phyloP scores from a whole-genome alignment of 2,888 invertebrate genomes.

The Cerceris ruficornis region DNA sequence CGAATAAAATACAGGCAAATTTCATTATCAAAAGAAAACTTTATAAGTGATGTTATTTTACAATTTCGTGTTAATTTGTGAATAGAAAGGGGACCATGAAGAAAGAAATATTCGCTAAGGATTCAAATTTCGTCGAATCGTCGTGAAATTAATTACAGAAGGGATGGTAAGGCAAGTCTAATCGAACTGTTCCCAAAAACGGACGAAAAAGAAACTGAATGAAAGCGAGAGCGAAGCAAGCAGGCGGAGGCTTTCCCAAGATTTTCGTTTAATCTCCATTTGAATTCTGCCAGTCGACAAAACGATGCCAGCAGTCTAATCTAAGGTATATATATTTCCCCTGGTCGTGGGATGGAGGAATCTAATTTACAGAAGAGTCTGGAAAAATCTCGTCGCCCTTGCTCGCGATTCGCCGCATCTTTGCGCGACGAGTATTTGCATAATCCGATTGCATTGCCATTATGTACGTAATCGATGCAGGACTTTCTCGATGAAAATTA shows the following conservation, averaged over 20 bases:
- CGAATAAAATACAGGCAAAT: no score
- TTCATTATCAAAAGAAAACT: no score
- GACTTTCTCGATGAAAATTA: neutral
- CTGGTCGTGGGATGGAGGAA: neutral
- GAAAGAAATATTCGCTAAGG: no score
- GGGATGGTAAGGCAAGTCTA: no score
- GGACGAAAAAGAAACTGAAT: neutral
- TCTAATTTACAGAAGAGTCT: constrained; percentile 26
- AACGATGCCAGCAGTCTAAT: constrained; percentile 14
- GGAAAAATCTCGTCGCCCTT: constrained; percentile 25
- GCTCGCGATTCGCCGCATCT: constrained; percentile 13
- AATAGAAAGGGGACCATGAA: no score
- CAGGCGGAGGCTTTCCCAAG: neutral
- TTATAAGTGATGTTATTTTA: no score
- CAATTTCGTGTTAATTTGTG: no score
- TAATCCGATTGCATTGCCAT: constrained; percentile 14
- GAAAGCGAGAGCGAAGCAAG: neutral
- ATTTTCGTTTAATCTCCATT: constrained; percentile 19
- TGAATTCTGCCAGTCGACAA: neutral
- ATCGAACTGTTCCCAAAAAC: no score
- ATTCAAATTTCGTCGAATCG: no score
- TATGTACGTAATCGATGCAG: constrained; percentile 6
- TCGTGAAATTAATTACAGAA: no score
- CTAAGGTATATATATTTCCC: neutral
- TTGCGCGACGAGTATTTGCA: constrained; percentile 25